Percentiles rank a stretch among this genome's conserved stretches.
Conservation (phyloP, 2,888 invertebrate species). For the Archips crataeganus region DNA sequence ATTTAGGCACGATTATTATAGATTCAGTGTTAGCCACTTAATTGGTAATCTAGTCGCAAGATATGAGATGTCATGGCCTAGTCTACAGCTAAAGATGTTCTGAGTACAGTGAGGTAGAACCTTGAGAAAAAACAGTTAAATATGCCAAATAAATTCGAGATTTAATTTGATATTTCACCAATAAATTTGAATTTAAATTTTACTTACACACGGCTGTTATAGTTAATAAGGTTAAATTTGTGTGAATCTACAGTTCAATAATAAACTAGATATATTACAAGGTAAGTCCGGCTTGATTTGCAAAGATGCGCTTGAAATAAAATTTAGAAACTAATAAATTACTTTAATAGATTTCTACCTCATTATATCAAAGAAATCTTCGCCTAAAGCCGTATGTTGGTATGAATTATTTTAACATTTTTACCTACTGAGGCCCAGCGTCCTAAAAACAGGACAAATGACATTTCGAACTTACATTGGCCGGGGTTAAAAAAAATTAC, state of each 20-base stretch:
- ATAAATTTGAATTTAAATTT: neutral
- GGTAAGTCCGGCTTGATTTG: neutral
- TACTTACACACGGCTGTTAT: neutral
- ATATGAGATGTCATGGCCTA: constrained; percentile 54
- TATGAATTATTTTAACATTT: constrained; percentile 6
- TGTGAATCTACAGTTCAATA: neutral
- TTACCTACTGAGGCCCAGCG: constrained; percentile 6
- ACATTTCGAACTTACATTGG: constrained; percentile 12
- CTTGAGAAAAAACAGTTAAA: too few species aligned
- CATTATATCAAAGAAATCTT: constrained; percentile 15
- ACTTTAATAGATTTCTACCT: constrained; percentile 4
- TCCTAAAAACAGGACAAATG: constrained; percentile 17
- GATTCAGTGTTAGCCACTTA: constrained; percentile 40
- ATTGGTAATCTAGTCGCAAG: constrained; percentile 44
- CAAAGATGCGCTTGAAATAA: neutral
- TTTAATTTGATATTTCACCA: neutral
- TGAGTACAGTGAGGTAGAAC: constrained; percentile 3
- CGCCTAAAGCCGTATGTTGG: constrained; percentile 27
- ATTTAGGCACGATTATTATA: constrained; percentile 51
- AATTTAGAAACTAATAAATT: neutral
- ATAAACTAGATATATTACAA: neutral
- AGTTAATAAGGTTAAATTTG: neutral
- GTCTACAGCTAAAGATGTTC: constrained; percentile 46
- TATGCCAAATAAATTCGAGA: neutral
- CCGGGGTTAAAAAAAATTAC: neutral